Evolutionary conservation across 2,888 invertebrate genomes (phyloP).

Genomic region (Heliconius ismenius): DNA sequence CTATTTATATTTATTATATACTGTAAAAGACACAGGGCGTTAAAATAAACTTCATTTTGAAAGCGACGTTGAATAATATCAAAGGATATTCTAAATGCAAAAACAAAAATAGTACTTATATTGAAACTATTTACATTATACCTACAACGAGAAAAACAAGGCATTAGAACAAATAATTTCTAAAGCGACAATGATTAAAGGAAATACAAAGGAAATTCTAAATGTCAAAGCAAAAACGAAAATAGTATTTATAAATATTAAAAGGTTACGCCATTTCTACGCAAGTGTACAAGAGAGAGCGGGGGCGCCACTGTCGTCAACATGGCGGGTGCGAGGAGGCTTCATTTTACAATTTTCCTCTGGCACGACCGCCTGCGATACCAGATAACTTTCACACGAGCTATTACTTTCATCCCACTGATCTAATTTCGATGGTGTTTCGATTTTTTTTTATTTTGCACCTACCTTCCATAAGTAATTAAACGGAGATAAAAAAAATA

Average conservation of each 20-base stretch:
- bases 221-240: background rate
- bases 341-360: slow-evolving; percentile 72
- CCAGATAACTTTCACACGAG: slow-evolving; percentile 58
- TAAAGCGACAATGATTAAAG: background rate
- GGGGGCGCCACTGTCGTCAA: slow-evolving; percentile 57
- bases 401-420: slow-evolving; percentile 34
- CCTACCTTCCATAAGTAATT: slow-evolving; percentile 47
- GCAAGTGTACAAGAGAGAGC: slow-evolving; percentile 30
- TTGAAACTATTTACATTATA: too few species aligned
- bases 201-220: background rate
- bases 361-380: slow-evolving; percentile 63
- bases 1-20: background rate
- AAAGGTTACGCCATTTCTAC: background rate
- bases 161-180: too few species aligned
- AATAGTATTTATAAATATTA: slow-evolving; percentile 2
- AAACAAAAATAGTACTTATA: background rate
- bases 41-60: background rate
- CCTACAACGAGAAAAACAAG: too few species aligned
- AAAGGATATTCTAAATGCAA: background rate
- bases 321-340: slow-evolving; percentile 40
- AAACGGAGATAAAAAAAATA: slow-evolving; percentile 26
- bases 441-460: slow-evolving; percentile 44
- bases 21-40: background rate
- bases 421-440: slow-evolving; percentile 47
- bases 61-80: background rate